A percentile compares a stretch with the other conserved stretches of the same genome.
Evolutionary conservation across 35 echinoderm and acorn worm genomes (phyloP).

Genomic region (Hemicentrotus pulcherrimus): DNA sequence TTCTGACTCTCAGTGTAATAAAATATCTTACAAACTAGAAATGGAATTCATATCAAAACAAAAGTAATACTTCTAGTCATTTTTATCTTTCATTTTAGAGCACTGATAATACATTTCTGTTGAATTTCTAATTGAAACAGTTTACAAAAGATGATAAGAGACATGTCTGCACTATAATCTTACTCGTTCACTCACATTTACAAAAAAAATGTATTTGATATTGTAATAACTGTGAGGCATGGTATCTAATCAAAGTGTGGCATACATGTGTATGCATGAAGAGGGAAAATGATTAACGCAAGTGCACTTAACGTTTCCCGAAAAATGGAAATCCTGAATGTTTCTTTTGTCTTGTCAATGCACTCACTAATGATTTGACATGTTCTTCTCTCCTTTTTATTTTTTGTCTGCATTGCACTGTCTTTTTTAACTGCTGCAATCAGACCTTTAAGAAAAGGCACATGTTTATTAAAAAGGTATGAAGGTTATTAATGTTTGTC

Average conservation of each 20-base stretch:
- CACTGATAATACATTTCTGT: too few species aligned
- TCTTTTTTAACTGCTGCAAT: not conserved
- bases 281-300: not conserved
- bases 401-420: not conserved
- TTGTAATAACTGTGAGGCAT: not conserved
- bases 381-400: not conserved
- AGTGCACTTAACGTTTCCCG: not conserved
- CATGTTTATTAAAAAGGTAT: constrained; percentile 14
- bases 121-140: too few species aligned
- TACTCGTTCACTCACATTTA: too few species aligned
- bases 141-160: not conserved
- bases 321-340: not conserved
- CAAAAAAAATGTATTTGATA: too few species aligned
- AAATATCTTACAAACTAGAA: too few species aligned
- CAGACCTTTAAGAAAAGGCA: not conserved
- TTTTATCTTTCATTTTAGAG: too few species aligned
- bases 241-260: not conserved
- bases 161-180: not conserved
- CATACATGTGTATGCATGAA: not conserved
- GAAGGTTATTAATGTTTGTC: not conserved
- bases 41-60: too few species aligned
- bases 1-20: too few species aligned
- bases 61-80: too few species aligned
- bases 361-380: not conserved
- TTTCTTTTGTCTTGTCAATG: not conserved